Evolutionary conservation across 2,797 vertebrate species (phyloP), one percentile per base, ranked within the genome.

Genomic region (Cynodonichthys magdalenae): DNA sequence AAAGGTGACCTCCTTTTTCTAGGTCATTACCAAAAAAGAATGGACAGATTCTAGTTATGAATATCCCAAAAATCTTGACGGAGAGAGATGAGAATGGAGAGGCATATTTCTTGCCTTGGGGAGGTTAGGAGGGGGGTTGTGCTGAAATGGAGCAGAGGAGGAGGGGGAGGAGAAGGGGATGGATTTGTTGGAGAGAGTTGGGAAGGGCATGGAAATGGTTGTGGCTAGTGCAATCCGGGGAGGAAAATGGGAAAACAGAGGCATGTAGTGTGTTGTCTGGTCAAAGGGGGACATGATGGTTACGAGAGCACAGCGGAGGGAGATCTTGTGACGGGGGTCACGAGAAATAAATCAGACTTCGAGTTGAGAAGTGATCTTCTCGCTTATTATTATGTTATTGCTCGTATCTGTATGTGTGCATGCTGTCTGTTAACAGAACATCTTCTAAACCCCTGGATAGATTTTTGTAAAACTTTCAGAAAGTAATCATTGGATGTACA

Each of bases 1-100:
- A 91, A 92, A 92, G 89, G 83, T 90, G 92, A 82, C 91, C 90
- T 90, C 80, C 72, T 89, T 90, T 94, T 93, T 93, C 86, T 93
- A 86, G 92, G 90, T 82, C 88, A 77, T 87, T 81, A 82, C 83
- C 80, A 81, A 88, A 88, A 89, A 90, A 87, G 80, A 91, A 85
- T 70, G 80, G 83, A 84, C 56, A 68, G 69, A 85, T 87, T 85
- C 79, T 82, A 80, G 79, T 87, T 86, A 79, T 85, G 89, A 88
- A 86, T 82, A 89, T 88, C 85, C 81, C 81, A 87, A 89, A 89
- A 47, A 83, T 82, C 84, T 88, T 87, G 84, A 90, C 83, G 48
- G 80, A 77, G 79, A 83, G 77, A 64, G 69, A 82, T 87, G 83
- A 87, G 81, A 86, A 82, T 79, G 78, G 79, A 75, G 73, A 73